Evolutionary conservation across 2,888 invertebrate genomes (phyloP).

Genomic region (Troides oblongomaculatus): DNA sequence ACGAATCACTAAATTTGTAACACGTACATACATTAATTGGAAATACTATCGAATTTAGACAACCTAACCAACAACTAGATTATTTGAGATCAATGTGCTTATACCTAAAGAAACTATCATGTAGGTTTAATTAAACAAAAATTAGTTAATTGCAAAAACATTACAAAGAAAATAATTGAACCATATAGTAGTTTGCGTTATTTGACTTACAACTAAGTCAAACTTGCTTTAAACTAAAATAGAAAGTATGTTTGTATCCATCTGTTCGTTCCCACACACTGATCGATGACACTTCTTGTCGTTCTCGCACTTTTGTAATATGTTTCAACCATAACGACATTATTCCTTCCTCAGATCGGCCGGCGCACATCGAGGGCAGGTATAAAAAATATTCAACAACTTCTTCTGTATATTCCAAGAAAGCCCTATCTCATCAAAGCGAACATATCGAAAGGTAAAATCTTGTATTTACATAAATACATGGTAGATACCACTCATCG

Average conservation of each 20-base stretch:
- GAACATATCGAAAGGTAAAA: constrained; percentile 73
- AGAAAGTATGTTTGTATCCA: constrained; percentile 27
- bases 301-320: constrained; percentile 25
- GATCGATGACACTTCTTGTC: constrained; percentile 49
- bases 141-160: no score
- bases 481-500: background rate
- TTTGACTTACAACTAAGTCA: no score
- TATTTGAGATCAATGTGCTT: no score
- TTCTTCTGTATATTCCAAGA: constrained; percentile 75
- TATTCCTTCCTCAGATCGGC: constrained; percentile 63
- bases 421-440: constrained; percentile 70
- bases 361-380: constrained; percentile 73
- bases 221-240: background rate
- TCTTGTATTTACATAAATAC: constrained; percentile 14
- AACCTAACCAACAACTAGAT: no score
- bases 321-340: constrained; percentile 41
- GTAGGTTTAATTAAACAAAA: no score
- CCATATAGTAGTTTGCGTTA: no score
- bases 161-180: no score
- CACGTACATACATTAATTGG: no score
- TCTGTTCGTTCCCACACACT: constrained; percentile 38
- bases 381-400: constrained; percentile 77
- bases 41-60: no score
- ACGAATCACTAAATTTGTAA: no score
- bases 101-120: no score